A percentile compares a stretch with the other conserved stretches of the same genome.
Conservation (phyloP, 2,113 vertebrate genomes). For the Coturnix japonica region DNA sequence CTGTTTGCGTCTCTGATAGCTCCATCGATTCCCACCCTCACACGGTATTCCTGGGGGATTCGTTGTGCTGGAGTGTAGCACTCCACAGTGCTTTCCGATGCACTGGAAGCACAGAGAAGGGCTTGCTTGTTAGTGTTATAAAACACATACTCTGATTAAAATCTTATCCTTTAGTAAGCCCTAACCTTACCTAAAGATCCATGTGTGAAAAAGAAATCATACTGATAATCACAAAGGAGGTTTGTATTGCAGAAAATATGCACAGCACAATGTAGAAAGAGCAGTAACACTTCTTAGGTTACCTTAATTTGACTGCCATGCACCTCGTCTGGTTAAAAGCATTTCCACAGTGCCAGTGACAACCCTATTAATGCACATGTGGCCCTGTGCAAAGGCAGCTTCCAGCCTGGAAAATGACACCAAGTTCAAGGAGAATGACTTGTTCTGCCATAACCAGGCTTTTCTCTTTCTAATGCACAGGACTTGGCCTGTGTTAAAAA, state of each 20-base stretch:
- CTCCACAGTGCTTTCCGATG: slow-evolving; percentile 73
- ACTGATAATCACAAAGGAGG: not conserved
- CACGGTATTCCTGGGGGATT: slow-evolving; percentile 74
- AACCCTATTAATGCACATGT: not conserved
- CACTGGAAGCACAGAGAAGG: slow-evolving; percentile 52
- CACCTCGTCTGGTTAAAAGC: not conserved
- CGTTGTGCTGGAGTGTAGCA: slow-evolving; percentile 88
- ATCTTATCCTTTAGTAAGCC: not conserved
- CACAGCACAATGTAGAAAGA: not conserved
- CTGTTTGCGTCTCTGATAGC: slow-evolving; percentile 73
- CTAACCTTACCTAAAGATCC: not conserved
- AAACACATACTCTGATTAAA: not conserved
- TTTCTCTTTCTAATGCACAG: not conserved
- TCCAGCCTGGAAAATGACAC: not conserved
- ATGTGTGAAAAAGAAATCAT: not conserved
- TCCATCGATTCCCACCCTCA: slow-evolving; percentile 87
- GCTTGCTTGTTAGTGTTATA: not conserved
- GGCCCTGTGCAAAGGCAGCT: not conserved
- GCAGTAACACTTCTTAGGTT: not conserved
- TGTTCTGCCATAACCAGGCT: not conserved
- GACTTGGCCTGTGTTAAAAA: not conserved
- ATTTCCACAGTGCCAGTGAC: not conserved
- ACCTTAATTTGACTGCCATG: not conserved
- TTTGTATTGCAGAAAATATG: not conserved
- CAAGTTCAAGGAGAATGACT: not conserved